Conservation (phyloP, 2,888 invertebrate species). For the Epinotia bilunana region DNA sequence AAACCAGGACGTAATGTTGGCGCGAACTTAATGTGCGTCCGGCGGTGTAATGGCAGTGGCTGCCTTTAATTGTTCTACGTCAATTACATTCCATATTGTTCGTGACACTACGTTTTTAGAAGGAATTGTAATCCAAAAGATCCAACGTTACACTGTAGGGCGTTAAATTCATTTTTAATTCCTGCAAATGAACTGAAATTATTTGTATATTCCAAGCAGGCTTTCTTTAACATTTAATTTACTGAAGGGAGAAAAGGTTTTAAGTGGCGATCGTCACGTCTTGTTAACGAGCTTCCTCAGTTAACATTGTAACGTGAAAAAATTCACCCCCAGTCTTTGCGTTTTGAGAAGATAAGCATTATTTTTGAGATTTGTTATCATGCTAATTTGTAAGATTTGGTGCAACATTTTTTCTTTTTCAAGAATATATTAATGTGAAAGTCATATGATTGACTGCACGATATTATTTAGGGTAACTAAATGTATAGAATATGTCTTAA, state of each 20-base stretch:
- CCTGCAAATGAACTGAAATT: constrained; percentile 18
- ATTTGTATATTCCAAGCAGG: constrained; percentile 52
- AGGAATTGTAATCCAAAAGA: constrained; percentile 22
- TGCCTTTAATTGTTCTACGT: constrained; percentile 79
- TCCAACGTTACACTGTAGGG: background rate
- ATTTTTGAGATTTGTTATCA: constrained; percentile 49
- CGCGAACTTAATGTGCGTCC: constrained; percentile 81
- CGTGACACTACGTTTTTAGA: constrained; percentile 47
- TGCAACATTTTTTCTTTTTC: too few species aligned
- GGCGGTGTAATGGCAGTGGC: constrained; percentile 74
- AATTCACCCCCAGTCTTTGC: constrained; percentile 63
- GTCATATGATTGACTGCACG: background rate
- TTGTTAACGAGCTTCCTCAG: constrained; percentile 80
- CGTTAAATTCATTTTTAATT: background rate
- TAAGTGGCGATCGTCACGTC: constrained; percentile 79
- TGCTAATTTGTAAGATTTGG: background rate
- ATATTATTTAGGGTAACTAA: background rate
- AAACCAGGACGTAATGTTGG: constrained; percentile 80
- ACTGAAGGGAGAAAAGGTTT: constrained; percentile 64
- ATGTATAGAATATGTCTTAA: background rate
- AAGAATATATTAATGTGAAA: background rate
- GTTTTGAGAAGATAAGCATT: constrained; percentile 50
- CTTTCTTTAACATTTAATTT: constrained; percentile 72
- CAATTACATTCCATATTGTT: constrained; percentile 69
- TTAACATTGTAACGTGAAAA: constrained; percentile 80